A percentile compares a stretch with the other conserved stretches of the same genome.
phyloP scores from a whole-genome alignment of 2,797 vertebrate species.

The Rhinophrynus dorsalis region DNA sequence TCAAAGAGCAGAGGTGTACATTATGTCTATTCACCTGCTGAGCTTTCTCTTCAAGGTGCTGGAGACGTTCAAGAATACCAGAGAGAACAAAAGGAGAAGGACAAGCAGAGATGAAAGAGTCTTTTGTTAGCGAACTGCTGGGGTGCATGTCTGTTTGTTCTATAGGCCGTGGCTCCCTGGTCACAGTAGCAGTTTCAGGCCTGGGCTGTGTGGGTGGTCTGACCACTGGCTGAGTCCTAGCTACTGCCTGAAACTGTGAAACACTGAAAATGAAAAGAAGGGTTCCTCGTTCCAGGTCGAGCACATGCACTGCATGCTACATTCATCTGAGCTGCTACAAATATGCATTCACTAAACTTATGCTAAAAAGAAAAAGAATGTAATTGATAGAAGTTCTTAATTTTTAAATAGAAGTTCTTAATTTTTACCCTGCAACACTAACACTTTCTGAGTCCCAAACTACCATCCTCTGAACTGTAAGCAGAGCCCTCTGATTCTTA shows the following conservation, averaged over 20 bases:
- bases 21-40: conserved; percentile 87
- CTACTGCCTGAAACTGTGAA: conserved; percentile 80
- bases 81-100: conserved; percentile 81
- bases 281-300: conserved; percentile 43
- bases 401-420: no score
- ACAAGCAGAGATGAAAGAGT: conserved; percentile 68
- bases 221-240: conserved; percentile 74
- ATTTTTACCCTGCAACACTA: no score
- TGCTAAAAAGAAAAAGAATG: no score
- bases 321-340: no score
- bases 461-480: no score
- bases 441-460: no score
- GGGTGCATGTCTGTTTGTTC: conserved; percentile 63
- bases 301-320: conserved; percentile 24
- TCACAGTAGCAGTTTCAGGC: conserved; percentile 61
- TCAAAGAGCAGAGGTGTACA: no score
- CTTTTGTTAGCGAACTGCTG: conserved; percentile 53
- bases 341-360: no score
- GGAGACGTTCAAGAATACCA: conserved; percentile 89
- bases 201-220: conserved; percentile 68
- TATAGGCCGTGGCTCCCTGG: conserved; percentile 75
- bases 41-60: conserved; percentile 88
- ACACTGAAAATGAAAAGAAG: conserved; percentile 67
- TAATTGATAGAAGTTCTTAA: no score
- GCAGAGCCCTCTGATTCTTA: no score